Percentiles rank a stretch among this genome's conserved stretches.
Evolutionary conservation across 2,888 invertebrate species (phyloP).

Genomic region (Eubasilissa splendida): DNA sequence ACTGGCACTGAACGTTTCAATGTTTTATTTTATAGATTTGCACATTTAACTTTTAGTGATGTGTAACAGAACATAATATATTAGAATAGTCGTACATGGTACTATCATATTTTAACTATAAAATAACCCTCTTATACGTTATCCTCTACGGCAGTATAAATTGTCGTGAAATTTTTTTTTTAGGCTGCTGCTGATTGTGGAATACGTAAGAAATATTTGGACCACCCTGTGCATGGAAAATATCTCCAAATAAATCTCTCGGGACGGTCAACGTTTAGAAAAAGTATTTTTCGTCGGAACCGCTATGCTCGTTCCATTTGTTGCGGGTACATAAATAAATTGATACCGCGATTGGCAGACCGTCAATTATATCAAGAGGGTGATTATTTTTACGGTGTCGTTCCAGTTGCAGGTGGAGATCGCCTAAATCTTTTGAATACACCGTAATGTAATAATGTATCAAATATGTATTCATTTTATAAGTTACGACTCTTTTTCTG

Average conservation of each 20-base stretch:
- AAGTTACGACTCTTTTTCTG: slow-evolving; percentile 2
- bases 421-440: background rate
- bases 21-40: no score
- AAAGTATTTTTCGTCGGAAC: slow-evolving; percentile 2
- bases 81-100: no score
- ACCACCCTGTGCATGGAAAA: background rate
- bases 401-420: slow-evolving; percentile 11
- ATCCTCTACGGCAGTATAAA: no score
- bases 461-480: background rate
- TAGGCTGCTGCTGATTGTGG: background rate
- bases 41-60: no score
- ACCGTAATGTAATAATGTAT: slow-evolving; percentile 6
- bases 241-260: slow-evolving; percentile 5
- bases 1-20: no score
- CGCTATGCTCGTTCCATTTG: slow-evolving; percentile 20
- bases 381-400: slow-evolving; percentile 28
- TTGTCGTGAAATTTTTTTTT: background rate
- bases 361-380: slow-evolving; percentile 26
- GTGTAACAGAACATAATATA: no score
- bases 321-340: slow-evolving; percentile 21
- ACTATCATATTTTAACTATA: no score
- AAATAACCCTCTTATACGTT: no score
- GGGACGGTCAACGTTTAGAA: slow-evolving; percentile 11
- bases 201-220: background rate
- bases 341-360: slow-evolving; percentile 8